phyloP scores from a whole-genome alignment of 2,888 invertebrate genomes.

The Craniophora ligustri region DNA sequence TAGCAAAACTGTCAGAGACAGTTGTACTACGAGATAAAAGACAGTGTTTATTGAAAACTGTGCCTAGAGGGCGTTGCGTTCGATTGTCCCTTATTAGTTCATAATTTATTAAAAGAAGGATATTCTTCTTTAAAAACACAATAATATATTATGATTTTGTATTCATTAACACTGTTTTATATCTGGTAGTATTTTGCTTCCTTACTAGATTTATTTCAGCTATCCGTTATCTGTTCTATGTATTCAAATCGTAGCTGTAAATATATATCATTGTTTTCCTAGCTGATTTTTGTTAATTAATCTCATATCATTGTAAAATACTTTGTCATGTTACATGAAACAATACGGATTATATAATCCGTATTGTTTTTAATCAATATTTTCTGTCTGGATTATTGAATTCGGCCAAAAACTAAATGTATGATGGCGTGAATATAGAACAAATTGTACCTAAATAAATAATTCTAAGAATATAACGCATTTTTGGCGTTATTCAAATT shows the following conservation, averaged over 20 bases:
- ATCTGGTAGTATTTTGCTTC: constrained; percentile 28
- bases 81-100: constrained; percentile 1
- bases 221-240: constrained; percentile 31
- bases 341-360: constrained; percentile 1
- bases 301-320: constrained; percentile 29
- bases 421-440: constrained; percentile 36
- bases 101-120: no score
- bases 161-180: constrained; percentile 26
- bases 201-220: constrained; percentile 19
- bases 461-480: constrained; percentile 32
- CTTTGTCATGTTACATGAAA: constrained; percentile 14
- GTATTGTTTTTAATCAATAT: background rate
- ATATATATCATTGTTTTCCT: constrained; percentile 45
- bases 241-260: constrained; percentile 38
- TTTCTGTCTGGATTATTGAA: constrained; percentile 23
- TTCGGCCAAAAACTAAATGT: constrained; percentile 28
- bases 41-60: constrained; percentile 16
- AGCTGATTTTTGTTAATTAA: constrained; percentile 47
- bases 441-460: constrained; percentile 48
- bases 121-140: no score
- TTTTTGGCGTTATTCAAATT: constrained; percentile 37
- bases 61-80: constrained; percentile 14
- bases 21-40: constrained; percentile 24
- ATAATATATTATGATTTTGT: background rate
- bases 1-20: constrained; percentile 46